Evolutionary conservation across 1,140 invertebrate genomes (phyloP).

Genomic region (Cephus cinctus): DNA sequence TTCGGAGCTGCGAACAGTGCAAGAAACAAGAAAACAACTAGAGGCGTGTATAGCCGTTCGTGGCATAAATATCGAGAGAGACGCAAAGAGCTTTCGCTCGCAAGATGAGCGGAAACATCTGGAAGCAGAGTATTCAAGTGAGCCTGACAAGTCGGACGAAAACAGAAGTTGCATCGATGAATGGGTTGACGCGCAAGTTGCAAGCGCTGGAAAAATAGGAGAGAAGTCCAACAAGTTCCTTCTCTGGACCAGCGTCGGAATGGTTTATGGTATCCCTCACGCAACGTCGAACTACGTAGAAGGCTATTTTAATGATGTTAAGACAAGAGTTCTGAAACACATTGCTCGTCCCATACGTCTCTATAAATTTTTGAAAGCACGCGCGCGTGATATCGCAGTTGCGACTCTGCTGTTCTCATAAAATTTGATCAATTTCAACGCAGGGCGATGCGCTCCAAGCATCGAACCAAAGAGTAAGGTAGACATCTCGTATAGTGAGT

Average conservation of each 20-base stretch:
- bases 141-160: neutral
- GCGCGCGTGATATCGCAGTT: conserved; percentile 1
- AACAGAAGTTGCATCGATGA: neutral
- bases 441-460: neutral
- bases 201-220: neutral
- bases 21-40: neutral
- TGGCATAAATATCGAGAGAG: neutral
- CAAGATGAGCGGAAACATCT: neutral
- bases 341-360: neutral
- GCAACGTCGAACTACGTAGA: neutral
- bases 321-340: neutral
- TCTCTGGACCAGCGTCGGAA: conserved; percentile 7
- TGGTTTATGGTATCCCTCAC: neutral
- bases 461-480: neutral
- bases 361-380: conserved; percentile 5
- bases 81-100: neutral
- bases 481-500: neutral
- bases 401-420: conserved; percentile 3
- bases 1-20: too few species aligned
- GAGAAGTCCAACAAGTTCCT: neutral
- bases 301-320: conserved; percentile 8
- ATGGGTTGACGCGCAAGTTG: neutral
- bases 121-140: neutral
- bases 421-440: conserved; percentile 1
- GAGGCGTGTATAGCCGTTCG: conserved; percentile 1